Base-by-base conservation (phyloP, 2,888 invertebrate genomes). In the Eudemis profundana region DNA sequence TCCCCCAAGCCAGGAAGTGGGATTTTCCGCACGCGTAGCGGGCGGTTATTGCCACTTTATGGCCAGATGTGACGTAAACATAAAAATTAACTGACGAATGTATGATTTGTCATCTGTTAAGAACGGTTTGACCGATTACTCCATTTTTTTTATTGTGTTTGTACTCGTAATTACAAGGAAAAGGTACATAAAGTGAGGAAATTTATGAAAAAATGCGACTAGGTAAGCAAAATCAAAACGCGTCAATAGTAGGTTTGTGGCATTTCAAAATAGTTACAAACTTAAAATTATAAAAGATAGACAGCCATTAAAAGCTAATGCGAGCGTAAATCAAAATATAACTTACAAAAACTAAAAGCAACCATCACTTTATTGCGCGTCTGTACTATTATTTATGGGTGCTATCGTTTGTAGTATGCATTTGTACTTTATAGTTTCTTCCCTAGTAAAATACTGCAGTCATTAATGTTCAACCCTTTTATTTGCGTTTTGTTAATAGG, bases 391-490 rank as follows among this genome's bases (percentile, higher is more conserved):
- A 54, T 54, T 66, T 61, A 66, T 50, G 66, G 54, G n/a, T 40
- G 42, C 56, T 36, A 50, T 66, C 44, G 29, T 46, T 15, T 64
- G 57, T 57, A 64, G 50, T 38, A 36, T 44, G 44, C 57, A 51
- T 36, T 63, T 23, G 27, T 46, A 42, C 7, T 49, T 63, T 63
- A 57, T 63, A 57, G 56, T 50, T 50, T 19, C 21, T 29, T 57
- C 29, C 7, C 29, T 40, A 44, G 51, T 42, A 50, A 56, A 50
- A 29, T 56, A 50, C 46, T 62, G 17, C 14, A 19, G 42, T 36
- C 12, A 62, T 61, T 57, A 57, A 57, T 40, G n/a, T 46, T 29
- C 27, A 44, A 46, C 51, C 57, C 62, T 57, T 57, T 56, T 40
- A 61, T 64, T 67, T 38, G 3, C 27, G 44, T 44, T 64, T 44